Evolutionary conservation across 2,797 vertebrate species (phyloP).

Genomic region (Gila robusta): DNA sequence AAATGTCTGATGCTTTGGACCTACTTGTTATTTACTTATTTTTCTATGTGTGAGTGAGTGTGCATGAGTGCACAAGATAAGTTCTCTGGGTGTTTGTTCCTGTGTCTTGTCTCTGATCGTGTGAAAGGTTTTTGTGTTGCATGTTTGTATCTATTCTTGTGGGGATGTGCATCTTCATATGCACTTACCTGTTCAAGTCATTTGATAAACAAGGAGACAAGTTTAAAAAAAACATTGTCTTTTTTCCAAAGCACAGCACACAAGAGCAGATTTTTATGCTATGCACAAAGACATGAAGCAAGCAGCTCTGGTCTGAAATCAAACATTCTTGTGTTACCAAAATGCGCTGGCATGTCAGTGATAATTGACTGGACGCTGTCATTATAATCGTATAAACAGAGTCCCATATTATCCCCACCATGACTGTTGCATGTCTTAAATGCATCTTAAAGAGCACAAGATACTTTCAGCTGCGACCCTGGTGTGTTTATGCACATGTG

Average conservation of each 20-base stretch:
- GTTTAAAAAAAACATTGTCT: background rate
- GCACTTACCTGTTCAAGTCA: conserved; percentile 20
- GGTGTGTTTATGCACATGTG: conserved; percentile 41
- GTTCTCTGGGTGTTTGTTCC: conserved; percentile 5
- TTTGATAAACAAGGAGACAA: background rate
- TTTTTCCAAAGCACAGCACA: conserved; percentile 36
- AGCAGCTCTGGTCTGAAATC: conserved; percentile 40
- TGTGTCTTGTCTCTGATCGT: conserved; percentile 42
- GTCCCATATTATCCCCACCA: conserved; percentile 21
- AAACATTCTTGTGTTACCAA: background rate
- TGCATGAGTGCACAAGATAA: conserved; percentile 14
- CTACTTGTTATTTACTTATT: conserved; percentile 47
- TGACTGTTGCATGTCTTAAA: conserved; percentile 49
- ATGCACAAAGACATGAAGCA: conserved; percentile 42
- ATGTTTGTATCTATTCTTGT: conserved; percentile 44
- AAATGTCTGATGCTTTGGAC: conserved; percentile 39
- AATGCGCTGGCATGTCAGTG: conserved; percentile 21
- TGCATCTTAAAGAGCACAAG: conserved; percentile 57
- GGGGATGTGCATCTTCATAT: conserved; percentile 7
- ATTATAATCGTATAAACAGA: conserved; percentile 13
- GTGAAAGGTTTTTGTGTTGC: conserved; percentile 38
- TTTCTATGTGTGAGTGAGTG: conserved; percentile 40
- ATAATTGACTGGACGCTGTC: conserved; percentile 1
- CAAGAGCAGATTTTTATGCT: conserved; percentile 17
- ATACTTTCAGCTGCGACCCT: background rate